Evolutionary conservation across 2,113 vertebrate species (phyloP).

Genomic region (Gadus chalcogrammus): DNA sequence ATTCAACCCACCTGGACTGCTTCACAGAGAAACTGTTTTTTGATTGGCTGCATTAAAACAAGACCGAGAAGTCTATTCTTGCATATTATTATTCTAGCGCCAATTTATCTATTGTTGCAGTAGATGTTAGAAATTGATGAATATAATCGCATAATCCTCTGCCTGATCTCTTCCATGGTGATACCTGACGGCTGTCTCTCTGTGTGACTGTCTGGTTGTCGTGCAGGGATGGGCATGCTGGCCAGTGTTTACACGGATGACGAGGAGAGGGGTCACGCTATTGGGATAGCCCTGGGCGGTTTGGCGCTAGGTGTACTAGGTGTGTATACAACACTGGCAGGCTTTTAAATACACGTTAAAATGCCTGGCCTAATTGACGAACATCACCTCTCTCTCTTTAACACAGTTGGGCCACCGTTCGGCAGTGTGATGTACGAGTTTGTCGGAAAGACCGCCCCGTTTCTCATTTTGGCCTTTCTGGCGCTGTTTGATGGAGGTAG

Average conservation of each 20-base stretch:
- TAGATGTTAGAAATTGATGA: no score
- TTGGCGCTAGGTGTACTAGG: slow-evolving; percentile 93
- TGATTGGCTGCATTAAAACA: no score
- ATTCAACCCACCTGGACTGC: no score
- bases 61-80: no score
- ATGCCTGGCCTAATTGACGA: no score
- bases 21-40: no score
- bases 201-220: slow-evolving; percentile 19
- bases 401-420: slow-evolving; percentile 91
- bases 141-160: no score
- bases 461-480: slow-evolving; percentile 88
- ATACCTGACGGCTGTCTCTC: not conserved
- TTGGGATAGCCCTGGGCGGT: slow-evolving; percentile 93
- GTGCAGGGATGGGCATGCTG: slow-evolving; percentile 93
- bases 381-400: slow-evolving; percentile 2
- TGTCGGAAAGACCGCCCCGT: slow-evolving; percentile 93
- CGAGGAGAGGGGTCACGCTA: slow-evolving; percentile 90
- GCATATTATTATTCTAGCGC: no score
- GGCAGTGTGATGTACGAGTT: slow-evolving; percentile 96
- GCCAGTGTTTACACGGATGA: slow-evolving; percentile 96
- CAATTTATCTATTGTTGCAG: no score
- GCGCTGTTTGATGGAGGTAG: slow-evolving; percentile 94
- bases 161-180: not conserved
- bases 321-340: slow-evolving; percentile 60
- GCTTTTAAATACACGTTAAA: no score